Conservation (phyloP, 2,888 invertebrate genomes). For the Aphidoletes aphidimyza region DNA sequence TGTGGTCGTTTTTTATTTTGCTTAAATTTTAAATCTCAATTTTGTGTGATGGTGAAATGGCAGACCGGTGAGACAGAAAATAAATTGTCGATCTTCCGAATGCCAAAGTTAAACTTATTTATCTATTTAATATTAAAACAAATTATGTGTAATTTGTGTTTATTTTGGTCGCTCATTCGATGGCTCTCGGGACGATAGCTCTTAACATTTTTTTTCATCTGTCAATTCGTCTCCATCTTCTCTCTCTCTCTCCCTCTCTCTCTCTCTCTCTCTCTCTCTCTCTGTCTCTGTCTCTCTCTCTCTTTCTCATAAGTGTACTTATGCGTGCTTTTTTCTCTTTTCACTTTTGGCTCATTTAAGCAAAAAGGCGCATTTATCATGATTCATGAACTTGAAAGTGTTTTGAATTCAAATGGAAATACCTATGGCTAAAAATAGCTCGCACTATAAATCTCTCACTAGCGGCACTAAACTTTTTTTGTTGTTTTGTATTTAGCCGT, state of each 20-base stretch:
- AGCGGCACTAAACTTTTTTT: slow-evolving; percentile 7
- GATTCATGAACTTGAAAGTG: slow-evolving; percentile 43
- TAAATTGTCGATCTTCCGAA: background rate
- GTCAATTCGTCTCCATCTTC: background rate
- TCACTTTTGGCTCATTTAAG: background rate
- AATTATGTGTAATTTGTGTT: slow-evolving; percentile 14
- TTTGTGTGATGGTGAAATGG: too few relatives aligned
- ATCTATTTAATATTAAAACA: background rate
- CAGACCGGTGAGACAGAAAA: background rate
- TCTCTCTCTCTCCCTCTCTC: background rate
- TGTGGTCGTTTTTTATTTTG: too few relatives aligned
- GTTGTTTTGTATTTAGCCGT: background rate
- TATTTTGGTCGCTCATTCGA: background rate
- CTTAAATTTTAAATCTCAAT: too few relatives aligned
- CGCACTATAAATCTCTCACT: background rate
- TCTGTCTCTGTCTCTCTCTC: background rate
- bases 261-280: background rate
- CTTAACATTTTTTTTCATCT: background rate
- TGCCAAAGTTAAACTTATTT: background rate
- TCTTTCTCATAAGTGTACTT: background rate
- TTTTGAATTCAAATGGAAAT: slow-evolving; percentile 41
- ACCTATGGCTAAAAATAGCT: slow-evolving; percentile 4
- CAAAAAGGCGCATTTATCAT: background rate
- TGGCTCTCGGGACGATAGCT: too few relatives aligned
- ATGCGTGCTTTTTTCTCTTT: background rate